Base-by-base conservation (phyloP, 2,797 vertebrate species). In the Aythya fuligula region DNA sequence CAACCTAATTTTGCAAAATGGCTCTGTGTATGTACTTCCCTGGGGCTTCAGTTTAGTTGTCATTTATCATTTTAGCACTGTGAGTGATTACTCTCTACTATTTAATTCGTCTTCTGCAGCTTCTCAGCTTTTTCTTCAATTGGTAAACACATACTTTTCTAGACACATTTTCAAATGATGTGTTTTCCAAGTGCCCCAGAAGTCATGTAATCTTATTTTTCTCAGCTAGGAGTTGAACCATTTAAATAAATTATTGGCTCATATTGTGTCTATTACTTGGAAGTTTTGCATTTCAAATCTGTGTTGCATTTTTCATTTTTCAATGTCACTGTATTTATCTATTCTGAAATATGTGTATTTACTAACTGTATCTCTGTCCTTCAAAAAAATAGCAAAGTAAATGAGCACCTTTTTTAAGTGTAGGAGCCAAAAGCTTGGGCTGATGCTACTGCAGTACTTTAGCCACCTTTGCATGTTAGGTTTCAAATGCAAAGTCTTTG, bases 1-100 rank as follows among this genome's bases (percentile, higher is more conserved):
- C 94, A 97, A 81, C 76, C 64, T 93, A 70, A 95, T 96, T 96
- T 91, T 95, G 76, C 89, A 94, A 94, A 97, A 94, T 86, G 74
- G 34, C 83, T 88, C 61, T 83, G 47, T 92, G 90, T 87, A 85
- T 89, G 61, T 65, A 58, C 51, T 92, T 96, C 94, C 92, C 89
- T 78, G 71, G 85, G 73, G 71, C 76, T 90, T 92, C 60, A 18
- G 71, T 96, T 96, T 79, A 87, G 73, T 95, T 96, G 90, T 85
- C 94, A 86, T 89, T 85, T 93, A 87, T 96, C 75, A 94, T 94
- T 93, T 97, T 93, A 95, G 69, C 66, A 83, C 51, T 0, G 12
- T 86, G 90, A 91, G 96, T 95, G 93, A 93, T 93, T 96, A 93
- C 56, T 87, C 69, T 77, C 56, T 88, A 17, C 88, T 92, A 87